phyloP scores from a whole-genome alignment of 2,888 invertebrate species.

The Pycnomerus fuliginosus region DNA sequence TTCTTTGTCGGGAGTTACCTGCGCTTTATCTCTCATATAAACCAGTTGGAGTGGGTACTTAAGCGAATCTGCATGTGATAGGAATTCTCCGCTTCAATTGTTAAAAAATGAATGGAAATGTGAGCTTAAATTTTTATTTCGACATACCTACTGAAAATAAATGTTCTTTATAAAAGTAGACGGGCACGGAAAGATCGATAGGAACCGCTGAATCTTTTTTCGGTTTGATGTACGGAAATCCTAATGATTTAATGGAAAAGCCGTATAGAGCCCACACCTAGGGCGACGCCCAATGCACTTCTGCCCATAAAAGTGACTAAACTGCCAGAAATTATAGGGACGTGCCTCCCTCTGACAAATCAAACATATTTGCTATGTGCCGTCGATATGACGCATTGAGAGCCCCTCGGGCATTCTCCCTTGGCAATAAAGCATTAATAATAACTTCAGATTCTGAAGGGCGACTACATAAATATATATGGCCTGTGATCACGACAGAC shows the following conservation, averaged over 20 bases:
- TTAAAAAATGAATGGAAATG: constrained; percentile 22
- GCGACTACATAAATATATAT: constrained; percentile 19
- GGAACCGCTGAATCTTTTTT: too few relatives aligned
- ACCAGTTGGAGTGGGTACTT: constrained; percentile 4
- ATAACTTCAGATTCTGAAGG: constrained; percentile 16
- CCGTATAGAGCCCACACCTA: too few relatives aligned
- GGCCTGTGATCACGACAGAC: constrained; percentile 16
- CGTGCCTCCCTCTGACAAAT: constrained; percentile 20
- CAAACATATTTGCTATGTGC: constrained; percentile 21
- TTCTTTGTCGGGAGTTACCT: constrained; percentile 12
- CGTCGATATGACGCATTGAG: constrained; percentile 26
- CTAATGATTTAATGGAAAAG: too few relatives aligned
- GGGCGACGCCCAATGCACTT: constrained; percentile 16
- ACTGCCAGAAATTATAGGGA: constrained; percentile 13
- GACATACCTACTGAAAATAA: constrained; percentile 22
- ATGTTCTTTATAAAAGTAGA: constrained; percentile 26
- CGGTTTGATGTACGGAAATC: too few relatives aligned
- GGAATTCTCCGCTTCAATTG: constrained; percentile 12
- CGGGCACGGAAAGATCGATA: too few relatives aligned
- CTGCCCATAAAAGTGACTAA: constrained; percentile 16
- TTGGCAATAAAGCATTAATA: constrained; percentile 23
- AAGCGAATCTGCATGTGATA: constrained; percentile 17
- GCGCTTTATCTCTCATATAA: constrained; percentile 4
- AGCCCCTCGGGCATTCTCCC: constrained; percentile 16
- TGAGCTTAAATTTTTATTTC: constrained; percentile 24